Percentiles rank a stretch among this genome's conserved stretches.
These are phyloP conservation scores for Equus przewalskii DNA, from an alignment of 2,113 vertebrate species.

Conservation along the genomic window DNA sequence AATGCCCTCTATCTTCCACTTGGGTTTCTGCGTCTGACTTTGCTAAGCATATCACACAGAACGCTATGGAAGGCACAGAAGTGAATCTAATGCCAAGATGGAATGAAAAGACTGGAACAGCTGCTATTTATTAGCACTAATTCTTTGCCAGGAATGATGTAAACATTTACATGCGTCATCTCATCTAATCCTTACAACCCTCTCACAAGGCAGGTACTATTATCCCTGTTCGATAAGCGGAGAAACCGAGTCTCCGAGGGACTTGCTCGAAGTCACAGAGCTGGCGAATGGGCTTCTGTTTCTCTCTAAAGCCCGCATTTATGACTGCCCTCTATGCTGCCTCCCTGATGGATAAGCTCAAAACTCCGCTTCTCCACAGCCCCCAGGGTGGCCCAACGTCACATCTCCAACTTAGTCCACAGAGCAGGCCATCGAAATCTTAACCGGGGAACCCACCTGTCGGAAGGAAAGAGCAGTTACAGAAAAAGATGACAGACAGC, in stretches of 20 bases:
- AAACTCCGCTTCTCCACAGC: neutral
- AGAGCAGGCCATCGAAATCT: neutral
- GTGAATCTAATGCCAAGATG: neutral
- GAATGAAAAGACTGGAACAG: neutral
- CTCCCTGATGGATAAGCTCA: neutral
- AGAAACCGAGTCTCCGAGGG: neutral
- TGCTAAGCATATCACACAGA: neutral
- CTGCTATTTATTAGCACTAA: neutral
- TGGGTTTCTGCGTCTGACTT: neutral
- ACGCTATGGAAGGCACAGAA: neutral
- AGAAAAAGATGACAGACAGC: neutral
- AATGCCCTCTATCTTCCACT: neutral
- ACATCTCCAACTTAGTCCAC: neutral
- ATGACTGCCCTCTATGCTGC: accelerated
- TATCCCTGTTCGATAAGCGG: neutral
- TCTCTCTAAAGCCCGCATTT: neutral
- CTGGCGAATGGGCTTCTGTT: neutral
- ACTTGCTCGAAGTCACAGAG: neutral
- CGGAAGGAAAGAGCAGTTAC: neutral
- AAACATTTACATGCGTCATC: neutral
- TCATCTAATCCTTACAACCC: neutral
- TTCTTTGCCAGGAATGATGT: neutral
- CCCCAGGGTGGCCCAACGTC: neutral
- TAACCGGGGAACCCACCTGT: neutral
- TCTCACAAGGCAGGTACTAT: neutral